A percentile compares a stretch with the other conserved stretches of the same genome.
Evolutionary conservation across 2,797 vertebrate species (phyloP).

Genomic region (Aphelocoma californica): DNA sequence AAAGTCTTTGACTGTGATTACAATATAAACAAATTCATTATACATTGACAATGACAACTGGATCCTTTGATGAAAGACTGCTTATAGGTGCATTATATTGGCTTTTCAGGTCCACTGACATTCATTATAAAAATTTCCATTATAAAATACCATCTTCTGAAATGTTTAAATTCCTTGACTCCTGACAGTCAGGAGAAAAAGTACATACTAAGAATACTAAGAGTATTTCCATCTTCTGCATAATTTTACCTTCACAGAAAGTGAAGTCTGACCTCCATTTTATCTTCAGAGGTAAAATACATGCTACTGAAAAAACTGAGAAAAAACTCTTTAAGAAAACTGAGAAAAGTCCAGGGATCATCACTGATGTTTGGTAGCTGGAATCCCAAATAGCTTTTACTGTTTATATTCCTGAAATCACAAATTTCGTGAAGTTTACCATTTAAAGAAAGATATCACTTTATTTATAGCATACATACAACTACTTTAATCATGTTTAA

Average conservation of each 20-base stretch:
- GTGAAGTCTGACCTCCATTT: neutral
- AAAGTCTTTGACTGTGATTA: neutral
- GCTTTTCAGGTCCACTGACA: neutral
- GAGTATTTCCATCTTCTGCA: neutral
- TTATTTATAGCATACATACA: neutral
- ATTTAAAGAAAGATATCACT: neutral
- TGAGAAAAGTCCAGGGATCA: neutral
- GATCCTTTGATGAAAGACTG: neutral
- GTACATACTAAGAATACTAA: neutral
- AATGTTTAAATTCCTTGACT: slow-evolving; percentile 11
- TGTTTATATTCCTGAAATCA: neutral
- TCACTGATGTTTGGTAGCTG: neutral
- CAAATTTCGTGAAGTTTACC: neutral
- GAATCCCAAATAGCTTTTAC: neutral
- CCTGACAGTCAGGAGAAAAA: neutral
- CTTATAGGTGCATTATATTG: slow-evolving; percentile 3
- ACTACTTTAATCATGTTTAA: neutral
- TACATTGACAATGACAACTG: slow-evolving; percentile 1
- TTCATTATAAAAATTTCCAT: slow-evolving; percentile 4
- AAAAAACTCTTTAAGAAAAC: neutral
- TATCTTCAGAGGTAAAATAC: neutral
- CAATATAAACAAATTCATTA: neutral
- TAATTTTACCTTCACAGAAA: neutral
- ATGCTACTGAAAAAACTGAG: neutral
- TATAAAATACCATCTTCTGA: neutral